Conservation (phyloP, 1,140 invertebrate species). For the Hycleus cichorii region DNA sequence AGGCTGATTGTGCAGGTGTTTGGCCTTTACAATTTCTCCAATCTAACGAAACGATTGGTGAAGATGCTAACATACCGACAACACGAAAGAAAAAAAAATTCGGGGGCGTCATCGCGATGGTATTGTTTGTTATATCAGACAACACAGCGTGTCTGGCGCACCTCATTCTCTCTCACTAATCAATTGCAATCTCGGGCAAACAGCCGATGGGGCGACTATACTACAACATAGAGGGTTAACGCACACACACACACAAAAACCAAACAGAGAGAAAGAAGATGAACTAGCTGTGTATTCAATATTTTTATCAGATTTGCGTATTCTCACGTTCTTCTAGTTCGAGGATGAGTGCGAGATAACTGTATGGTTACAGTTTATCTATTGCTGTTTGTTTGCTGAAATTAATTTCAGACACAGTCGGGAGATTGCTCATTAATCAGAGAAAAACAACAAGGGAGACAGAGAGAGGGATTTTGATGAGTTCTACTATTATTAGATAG, state of each 20-base stretch:
- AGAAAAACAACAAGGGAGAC: constrained; percentile 5
- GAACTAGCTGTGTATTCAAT: constrained; percentile 28
- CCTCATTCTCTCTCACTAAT: constrained; percentile 20
- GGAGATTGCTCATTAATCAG: constrained; percentile 31
- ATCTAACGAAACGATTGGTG: too few relatives aligned
- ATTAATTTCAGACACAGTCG: constrained; percentile 31
- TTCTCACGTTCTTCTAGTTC: constrained; percentile 34
- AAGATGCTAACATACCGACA: too few relatives aligned
- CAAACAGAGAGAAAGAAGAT: constrained; percentile 7
- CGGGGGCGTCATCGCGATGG: constrained; percentile 11
- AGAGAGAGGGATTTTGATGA: constrained; percentile 22
- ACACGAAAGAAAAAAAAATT: not conserved
- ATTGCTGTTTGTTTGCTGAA: constrained; percentile 34
- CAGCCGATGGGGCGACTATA: constrained; percentile 14
- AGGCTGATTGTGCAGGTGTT: too few relatives aligned
- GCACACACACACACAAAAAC: not conserved
- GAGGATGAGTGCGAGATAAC: constrained; percentile 27
- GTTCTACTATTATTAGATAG: too few relatives aligned
- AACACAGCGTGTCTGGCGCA: constrained; percentile 27
- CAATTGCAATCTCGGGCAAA: constrained; percentile 26
- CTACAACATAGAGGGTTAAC: constrained; percentile 1
- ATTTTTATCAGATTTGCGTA: constrained; percentile 38
- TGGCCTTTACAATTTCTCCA: too few relatives aligned
- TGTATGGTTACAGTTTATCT: constrained; percentile 26
- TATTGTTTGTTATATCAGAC: constrained; percentile 12